A percentile compares a stretch with the other conserved stretches of the same genome.
Conservation (phyloP, 2,888 invertebrate species). For the Bembecia ichneumoniformis region DNA sequence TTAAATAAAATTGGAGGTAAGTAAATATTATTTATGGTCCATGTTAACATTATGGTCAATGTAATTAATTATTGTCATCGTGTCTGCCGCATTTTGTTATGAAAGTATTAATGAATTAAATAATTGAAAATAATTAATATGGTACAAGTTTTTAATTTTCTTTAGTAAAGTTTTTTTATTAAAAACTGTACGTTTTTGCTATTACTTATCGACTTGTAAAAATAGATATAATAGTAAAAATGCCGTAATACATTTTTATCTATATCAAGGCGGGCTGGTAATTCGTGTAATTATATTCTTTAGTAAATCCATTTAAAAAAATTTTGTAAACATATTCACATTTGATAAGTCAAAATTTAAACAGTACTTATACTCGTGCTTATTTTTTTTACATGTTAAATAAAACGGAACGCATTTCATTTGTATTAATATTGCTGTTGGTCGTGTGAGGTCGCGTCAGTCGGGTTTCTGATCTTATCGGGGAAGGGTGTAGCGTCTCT, state of each 20-base stretch:
- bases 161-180: background rate
- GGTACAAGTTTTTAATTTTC: background rate
- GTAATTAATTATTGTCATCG: too few relatives aligned
- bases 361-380: too few relatives aligned
- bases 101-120: background rate
- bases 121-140: background rate
- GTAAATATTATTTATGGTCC: too few relatives aligned
- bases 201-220: background rate
- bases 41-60: too few relatives aligned
- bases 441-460: slow-evolving; percentile 44
- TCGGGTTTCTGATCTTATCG: slow-evolving; percentile 67
- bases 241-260: too few relatives aligned
- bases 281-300: too few relatives aligned
- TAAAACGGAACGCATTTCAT: background rate
- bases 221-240: too few relatives aligned
- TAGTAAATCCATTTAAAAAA: too few relatives aligned
- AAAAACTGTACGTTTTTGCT: background rate
- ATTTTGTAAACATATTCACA: too few relatives aligned
- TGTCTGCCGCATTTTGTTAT: background rate
- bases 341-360: too few relatives aligned
- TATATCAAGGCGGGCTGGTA: too few relatives aligned
- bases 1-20: too few relatives aligned
- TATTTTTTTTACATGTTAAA: background rate
- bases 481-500: slow-evolving; percentile 31
- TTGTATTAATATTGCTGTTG: slow-evolving; percentile 30